Evolutionary conservation across 2,888 invertebrate genomes (phyloP).

Genomic region (Volucella bombylans): DNA sequence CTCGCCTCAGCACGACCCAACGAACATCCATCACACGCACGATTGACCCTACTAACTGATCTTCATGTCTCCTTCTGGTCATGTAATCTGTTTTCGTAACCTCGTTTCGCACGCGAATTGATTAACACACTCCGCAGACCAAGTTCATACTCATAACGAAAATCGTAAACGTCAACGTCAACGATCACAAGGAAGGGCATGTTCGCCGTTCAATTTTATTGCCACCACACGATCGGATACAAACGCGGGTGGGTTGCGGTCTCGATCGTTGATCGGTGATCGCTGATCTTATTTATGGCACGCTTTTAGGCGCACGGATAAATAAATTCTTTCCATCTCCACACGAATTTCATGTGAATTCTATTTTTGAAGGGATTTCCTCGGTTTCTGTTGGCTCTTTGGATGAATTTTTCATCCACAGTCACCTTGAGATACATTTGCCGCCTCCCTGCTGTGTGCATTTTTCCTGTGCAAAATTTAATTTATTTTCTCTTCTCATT

Average conservation of each 20-base stretch:
- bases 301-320: slow-evolving; percentile 43
- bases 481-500: slow-evolving; percentile 10
- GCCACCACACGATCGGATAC: slow-evolving; percentile 28
- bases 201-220: slow-evolving; percentile 42
- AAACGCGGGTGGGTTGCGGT: slow-evolving; percentile 4
- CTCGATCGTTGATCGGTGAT: slow-evolving; percentile 9
- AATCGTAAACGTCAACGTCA: slow-evolving; percentile 31
- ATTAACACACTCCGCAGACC: slow-evolving; percentile 30
- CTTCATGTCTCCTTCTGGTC: not conserved
- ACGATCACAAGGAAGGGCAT: slow-evolving; percentile 6
- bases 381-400: slow-evolving; percentile 10
- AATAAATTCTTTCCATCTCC: not conserved
- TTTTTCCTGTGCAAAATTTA: slow-evolving; percentile 24
- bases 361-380: slow-evolving; percentile 46
- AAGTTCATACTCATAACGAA: slow-evolving; percentile 2
- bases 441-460: slow-evolving; percentile 20
- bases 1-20: not conserved
- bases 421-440: slow-evolving; percentile 63
- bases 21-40: slow-evolving; percentile 32
- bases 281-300: slow-evolving; percentile 6
- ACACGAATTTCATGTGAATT: not conserved
- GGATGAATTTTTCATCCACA: slow-evolving; percentile 27
- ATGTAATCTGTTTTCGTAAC: not conserved
- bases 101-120: slow-evolving; percentile 45
- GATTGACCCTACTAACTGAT: slow-evolving; percentile 1